A percentile compares a stretch with the other conserved stretches of the same genome.
Evolutionary conservation across 2,797 vertebrate genomes (phyloP).

Genomic region (Pempheris klunzingeri): DNA sequence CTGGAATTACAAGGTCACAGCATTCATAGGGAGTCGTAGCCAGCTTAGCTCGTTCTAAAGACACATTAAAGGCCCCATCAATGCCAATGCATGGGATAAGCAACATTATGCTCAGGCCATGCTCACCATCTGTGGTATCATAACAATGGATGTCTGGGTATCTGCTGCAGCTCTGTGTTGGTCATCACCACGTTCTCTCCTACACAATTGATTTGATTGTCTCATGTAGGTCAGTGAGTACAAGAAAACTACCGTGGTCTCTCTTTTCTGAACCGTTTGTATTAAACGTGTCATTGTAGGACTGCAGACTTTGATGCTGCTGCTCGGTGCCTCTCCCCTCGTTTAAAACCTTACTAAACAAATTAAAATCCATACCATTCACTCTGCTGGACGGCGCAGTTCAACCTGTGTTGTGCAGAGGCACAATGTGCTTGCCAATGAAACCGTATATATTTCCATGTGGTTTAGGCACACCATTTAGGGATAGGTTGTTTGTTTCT

Average conservation of each 20-base stretch:
- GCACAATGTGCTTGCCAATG: background rate
- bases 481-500: conserved; percentile 44
- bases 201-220: background rate
- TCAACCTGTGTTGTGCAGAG: background rate
- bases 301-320: background rate
- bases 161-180: background rate
- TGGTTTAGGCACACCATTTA: conserved; percentile 14
- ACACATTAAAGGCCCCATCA: background rate
- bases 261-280: background rate
- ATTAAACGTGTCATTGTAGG: background rate
- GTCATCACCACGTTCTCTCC: background rate
- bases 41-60: background rate
- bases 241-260: background rate
- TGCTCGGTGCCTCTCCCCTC: background rate
- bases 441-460: conserved; percentile 21
- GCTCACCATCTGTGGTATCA: background rate
- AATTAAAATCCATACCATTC: background rate
- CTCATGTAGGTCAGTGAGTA: background rate
- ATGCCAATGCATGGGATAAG: background rate
- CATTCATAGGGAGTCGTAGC: background rate
- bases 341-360: conserved; percentile 6
- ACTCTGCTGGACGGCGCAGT: background rate
- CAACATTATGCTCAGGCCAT: background rate
- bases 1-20: background rate
- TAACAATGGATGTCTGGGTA: background rate